Evolutionary conservation across 2,888 invertebrate species (phyloP).

Genomic region (Panorpa germanica): DNA sequence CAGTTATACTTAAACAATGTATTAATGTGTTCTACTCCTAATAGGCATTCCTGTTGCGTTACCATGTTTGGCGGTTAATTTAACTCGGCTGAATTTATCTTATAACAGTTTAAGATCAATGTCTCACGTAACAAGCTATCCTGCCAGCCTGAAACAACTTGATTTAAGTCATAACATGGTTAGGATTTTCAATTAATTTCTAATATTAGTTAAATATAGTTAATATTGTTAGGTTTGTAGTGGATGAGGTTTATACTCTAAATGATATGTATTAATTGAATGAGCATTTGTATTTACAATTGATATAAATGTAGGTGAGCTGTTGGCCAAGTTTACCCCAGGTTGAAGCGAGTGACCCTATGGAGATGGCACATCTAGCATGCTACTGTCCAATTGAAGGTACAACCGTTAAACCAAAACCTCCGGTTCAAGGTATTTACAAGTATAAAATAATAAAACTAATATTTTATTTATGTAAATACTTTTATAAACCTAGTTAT

Average conservation of each 20-base stretch:
- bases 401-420: constrained; percentile 1
- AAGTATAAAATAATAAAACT: not conserved
- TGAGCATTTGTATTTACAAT: too few species aligned
- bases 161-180: constrained; percentile 88
- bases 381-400: constrained; percentile 40
- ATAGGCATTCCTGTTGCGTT: constrained; percentile 74
- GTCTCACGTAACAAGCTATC: constrained; percentile 81
- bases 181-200: too few species aligned
- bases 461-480: not conserved
- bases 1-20: too few species aligned
- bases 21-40: too few species aligned
- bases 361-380: constrained; percentile 45
- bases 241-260: too few species aligned
- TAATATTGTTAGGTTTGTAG: too few species aligned
- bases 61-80: constrained; percentile 74
- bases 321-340: constrained; percentile 79
- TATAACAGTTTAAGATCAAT: constrained; percentile 66
- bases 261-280: too few species aligned
- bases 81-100: constrained; percentile 78
- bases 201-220: too few species aligned
- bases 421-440: too few species aligned
- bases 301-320: too few species aligned
- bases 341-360: constrained; percentile 38
- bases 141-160: constrained; percentile 71
- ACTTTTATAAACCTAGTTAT: not conserved